These are phyloP conservation scores for Mormyrops boulengeri DNA, from an alignment of 2,797 vertebrate genomes.

Conservation along the genomic window DNA sequence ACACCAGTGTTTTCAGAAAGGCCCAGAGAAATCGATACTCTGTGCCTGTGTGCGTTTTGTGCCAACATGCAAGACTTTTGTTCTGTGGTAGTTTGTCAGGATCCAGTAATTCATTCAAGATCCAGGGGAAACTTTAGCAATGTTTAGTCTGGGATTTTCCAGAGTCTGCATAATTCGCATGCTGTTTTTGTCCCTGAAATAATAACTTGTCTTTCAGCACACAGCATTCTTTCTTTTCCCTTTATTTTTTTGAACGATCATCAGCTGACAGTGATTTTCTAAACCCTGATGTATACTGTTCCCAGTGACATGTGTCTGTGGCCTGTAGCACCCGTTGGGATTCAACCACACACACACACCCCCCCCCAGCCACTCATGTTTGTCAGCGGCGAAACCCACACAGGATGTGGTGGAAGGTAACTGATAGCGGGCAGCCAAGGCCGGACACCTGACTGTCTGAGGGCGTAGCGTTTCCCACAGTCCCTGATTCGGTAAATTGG, in stretches of 20 bases:
- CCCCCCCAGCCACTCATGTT: neutral
- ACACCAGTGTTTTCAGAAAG: neutral
- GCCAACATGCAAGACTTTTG: neutral
- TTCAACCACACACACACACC: neutral
- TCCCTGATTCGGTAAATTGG: neutral
- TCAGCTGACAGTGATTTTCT: neutral
- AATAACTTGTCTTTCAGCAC: neutral
- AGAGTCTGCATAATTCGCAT: neutral
- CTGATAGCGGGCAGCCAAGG: neutral
- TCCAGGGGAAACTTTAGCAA: neutral
- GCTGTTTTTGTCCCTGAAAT: neutral
- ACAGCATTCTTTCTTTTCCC: neutral
- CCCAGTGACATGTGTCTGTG: neutral
- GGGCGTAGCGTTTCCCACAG: neutral
- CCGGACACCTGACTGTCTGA: neutral
- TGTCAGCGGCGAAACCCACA: neutral
- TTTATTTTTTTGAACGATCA: neutral
- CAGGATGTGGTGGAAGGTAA: neutral
- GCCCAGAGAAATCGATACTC: neutral
- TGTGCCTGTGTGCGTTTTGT: neutral
- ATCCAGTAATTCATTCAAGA: neutral
- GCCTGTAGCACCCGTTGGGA: neutral
- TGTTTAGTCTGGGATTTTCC: slow-evolving; percentile 12
- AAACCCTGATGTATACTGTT: neutral
- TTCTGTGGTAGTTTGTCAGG: neutral